A percentile compares a stretch with the other conserved stretches of the same genome.
These are phyloP conservation scores for Pseudachorutes palmiensis DNA, from an alignment of 1,140 invertebrate genomes.

Conservation along the genomic window DNA sequence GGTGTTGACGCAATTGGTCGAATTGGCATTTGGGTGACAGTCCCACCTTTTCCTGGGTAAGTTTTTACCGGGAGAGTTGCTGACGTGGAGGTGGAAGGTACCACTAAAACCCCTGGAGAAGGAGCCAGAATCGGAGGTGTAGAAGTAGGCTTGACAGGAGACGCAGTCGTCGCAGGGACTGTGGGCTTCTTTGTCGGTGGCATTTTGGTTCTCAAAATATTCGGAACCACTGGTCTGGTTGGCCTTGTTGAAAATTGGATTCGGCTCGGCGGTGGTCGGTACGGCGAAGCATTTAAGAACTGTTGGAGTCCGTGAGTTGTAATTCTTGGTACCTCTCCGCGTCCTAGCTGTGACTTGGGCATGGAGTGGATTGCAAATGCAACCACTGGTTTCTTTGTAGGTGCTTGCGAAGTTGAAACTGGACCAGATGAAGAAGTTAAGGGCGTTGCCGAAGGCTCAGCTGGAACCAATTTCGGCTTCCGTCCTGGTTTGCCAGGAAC, in stretches of 20 bases:
- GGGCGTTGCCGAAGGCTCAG: background rate
- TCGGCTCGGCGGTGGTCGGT: constrained; percentile 17
- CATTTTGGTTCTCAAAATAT: constrained; percentile 11
- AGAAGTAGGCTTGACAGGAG: no score
- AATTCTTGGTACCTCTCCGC: background rate
- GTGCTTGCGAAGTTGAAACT: background rate
- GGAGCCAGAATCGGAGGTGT: no score
- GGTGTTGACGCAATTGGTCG: background rate
- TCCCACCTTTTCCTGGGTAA: constrained; percentile 10
- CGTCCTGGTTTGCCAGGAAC: background rate
- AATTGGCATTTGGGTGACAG: background rate
- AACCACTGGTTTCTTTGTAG: background rate
- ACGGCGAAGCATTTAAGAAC: background rate
- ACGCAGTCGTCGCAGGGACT: background rate
- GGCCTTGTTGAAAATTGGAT: constrained; percentile 13
- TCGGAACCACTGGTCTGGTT: background rate
- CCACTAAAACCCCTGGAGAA: no score
- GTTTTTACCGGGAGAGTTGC: constrained; percentile 24
- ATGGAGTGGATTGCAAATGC: no score
- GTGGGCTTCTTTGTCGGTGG: background rate
- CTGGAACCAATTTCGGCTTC: background rate
- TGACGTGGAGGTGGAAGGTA: no score
- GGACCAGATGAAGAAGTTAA: background rate
- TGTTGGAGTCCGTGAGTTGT: background rate
- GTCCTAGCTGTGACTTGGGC: no score